phyloP scores from a whole-genome alignment of 2,888 invertebrate species.

The Lepidocyrtinus sp. region DNA sequence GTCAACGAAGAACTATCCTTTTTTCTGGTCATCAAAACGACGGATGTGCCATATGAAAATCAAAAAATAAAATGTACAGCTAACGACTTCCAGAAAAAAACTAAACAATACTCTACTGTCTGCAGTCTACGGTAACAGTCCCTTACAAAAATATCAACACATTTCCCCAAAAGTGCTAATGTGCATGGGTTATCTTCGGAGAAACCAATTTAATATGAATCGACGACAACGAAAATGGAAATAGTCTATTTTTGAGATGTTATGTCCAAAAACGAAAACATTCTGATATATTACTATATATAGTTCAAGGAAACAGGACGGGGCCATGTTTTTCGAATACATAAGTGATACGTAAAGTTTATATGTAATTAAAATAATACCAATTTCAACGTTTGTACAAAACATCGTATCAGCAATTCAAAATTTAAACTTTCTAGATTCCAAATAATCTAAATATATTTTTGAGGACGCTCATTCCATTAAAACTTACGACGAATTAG shows the following conservation, averaged over 20 bases:
- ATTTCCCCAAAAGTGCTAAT: background rate
- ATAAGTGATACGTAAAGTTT: slow-evolving; percentile 24
- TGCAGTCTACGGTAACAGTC: no score
- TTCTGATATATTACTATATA: background rate
- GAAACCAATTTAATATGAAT: background rate
- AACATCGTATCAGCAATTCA: background rate
- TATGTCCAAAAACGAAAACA: background rate
- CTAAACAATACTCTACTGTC: slow-evolving; percentile 57
- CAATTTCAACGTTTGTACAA: slow-evolving; percentile 44
- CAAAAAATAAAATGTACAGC: slow-evolving; percentile 25
- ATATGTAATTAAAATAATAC: slow-evolving; percentile 29
- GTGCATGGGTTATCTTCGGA: slow-evolving; percentile 21
- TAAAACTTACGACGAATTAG: slow-evolving; percentile 48
- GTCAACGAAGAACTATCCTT: slow-evolving; percentile 59
- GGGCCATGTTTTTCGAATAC: background rate
- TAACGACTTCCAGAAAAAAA: slow-evolving; percentile 1
- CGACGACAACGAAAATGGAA: background rate
- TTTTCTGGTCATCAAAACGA: slow-evolving; percentile 63
- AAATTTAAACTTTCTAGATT: background rate
- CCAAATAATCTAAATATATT: slow-evolving; percentile 24
- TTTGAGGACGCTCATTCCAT: slow-evolving; percentile 42
- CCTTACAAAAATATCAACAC: slow-evolving; percentile 5
- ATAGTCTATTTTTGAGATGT: background rate
- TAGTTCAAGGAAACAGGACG: background rate
- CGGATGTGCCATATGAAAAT: slow-evolving; percentile 62